Base-by-base conservation (phyloP, 2,113 vertebrate species). In the Porphyrio hochstetteri region DNA sequence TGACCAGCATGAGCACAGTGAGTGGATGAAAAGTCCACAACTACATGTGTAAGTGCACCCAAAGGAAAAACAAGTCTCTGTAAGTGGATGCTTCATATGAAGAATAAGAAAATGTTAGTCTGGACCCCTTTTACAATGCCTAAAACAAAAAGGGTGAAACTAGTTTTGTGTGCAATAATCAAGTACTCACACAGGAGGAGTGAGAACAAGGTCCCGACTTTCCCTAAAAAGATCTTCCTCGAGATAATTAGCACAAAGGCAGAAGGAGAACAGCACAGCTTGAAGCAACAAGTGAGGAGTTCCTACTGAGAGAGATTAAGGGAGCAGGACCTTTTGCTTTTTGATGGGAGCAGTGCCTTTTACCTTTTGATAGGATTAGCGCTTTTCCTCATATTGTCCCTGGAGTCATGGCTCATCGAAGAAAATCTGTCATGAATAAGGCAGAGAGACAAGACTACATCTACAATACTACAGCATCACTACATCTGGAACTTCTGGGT, bases 401-500 rank as follows among this genome's bases (percentile, higher is more conserved):
- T 8, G 2, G 4, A 56, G 20, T 46, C 29, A 40, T 9, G 74
- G 42, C 10, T 77, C 21, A 40, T 59, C 7, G n/a, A 64, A 44
- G 38, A 64, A 85, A 90, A 35, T 5, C 9, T 12, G 12, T 40
- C 31, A 69, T 0, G 13, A 35, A 28, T 56, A 44, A 36, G 24
- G 46, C 6, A 77, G 7, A 80, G 3, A 69, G 44, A 18, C 44
- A 46, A 46, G 17, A 46, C 44, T 9, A 46, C 44, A 46, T 46
- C 7, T 46, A 46, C 44, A 46, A 46, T 46, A 46, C 17, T 46
- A 46, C 44, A 46, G 44, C 44, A 46, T 46, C 44, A n/a, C 11
- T 50, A 13, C 0, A 8, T 1, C 0, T 44, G 8, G 9, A 7
- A 40, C 11, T 44, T 63, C 16, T 48, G 29, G 67, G 9, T 67